phyloP scores from a whole-genome alignment of 2,797 vertebrate genomes.

The Cacajao melanocephalus region DNA sequence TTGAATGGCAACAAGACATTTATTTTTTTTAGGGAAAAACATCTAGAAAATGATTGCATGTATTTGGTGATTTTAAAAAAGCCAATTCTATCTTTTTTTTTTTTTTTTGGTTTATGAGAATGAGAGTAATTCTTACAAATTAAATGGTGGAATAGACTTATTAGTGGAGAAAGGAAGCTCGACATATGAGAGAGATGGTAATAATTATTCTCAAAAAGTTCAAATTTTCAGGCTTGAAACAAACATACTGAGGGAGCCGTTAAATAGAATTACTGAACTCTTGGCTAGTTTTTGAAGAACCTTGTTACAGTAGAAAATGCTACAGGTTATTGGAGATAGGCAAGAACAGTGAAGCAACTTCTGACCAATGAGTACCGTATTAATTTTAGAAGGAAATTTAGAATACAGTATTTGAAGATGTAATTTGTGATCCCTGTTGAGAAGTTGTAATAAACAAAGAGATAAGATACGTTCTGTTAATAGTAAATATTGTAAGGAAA shows the following conservation, averaged over 20 bases:
- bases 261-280: not conserved
- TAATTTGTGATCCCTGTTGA: not conserved
- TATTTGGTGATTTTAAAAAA: not conserved
- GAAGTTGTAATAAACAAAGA: not conserved
- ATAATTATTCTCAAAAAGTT: conserved; percentile 13
- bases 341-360: not conserved
- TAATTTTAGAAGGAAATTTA: not conserved
- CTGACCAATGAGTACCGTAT: not conserved
- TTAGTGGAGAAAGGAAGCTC: not conserved
- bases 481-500: not conserved
- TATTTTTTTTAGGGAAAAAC: not conserved
- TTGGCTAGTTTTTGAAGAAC: not conserved
- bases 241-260: not conserved
- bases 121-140: conserved; percentile 9
- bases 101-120: conserved; percentile 24
- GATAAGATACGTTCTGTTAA: not conserved
- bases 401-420: not conserved
- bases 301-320: not conserved
- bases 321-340: not conserved
- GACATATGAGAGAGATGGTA: not conserved
- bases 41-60: not conserved
- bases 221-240: not conserved
- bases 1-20: not conserved
- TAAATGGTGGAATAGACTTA: not conserved
- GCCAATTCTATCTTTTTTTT: not conserved